Conservation (phyloP, 2,888 invertebrate species). For the Drosophila pegasa region DNA sequence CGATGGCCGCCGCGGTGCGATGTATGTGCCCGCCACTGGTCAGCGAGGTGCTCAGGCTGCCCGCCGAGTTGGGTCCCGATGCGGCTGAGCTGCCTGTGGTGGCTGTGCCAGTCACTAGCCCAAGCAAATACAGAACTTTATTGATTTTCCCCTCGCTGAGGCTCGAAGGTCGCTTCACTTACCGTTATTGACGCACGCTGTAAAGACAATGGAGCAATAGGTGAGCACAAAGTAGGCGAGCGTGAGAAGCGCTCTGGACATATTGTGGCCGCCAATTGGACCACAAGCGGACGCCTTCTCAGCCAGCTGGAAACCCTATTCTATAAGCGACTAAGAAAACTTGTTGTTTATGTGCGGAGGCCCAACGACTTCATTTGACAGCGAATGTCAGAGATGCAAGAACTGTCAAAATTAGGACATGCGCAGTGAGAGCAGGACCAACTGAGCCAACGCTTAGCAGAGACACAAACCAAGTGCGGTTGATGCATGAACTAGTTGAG, state of each 20-base stretch:
- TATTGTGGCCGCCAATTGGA: slow-evolving; percentile 44
- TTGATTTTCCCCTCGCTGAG: slow-evolving; percentile 1
- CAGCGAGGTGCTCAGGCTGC: slow-evolving; percentile 75
- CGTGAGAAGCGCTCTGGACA: slow-evolving; percentile 57
- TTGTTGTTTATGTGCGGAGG: slow-evolving; percentile 55
- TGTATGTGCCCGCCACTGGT: slow-evolving; percentile 87
- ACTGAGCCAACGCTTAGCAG: background rate
- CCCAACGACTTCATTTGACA: slow-evolving; percentile 14
- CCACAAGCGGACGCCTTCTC: slow-evolving; percentile 4
- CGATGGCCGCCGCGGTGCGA: slow-evolving; percentile 91
- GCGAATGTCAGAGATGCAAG: slow-evolving; percentile 41
- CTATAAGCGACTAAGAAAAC: slow-evolving; percentile 9
- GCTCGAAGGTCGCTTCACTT: slow-evolving; percentile 45
- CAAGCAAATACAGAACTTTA: background rate
- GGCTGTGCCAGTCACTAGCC: slow-evolving; percentile 65
- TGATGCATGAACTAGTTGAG: background rate
- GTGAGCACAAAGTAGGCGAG: slow-evolving; percentile 62
- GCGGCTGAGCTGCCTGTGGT: slow-evolving; percentile 58
- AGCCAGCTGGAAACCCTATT: slow-evolving; percentile 26
- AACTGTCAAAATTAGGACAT: slow-evolving; percentile 38
- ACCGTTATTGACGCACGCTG: slow-evolving; percentile 68
- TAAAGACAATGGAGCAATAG: slow-evolving; percentile 67
- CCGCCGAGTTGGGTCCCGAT: slow-evolving; percentile 75
- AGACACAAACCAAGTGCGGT: slow-evolving; percentile 26
- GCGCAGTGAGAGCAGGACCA: slow-evolving; percentile 39